Evolutionary conservation across 2,797 vertebrate genomes (phyloP).

Genomic region (Falco cherrug): DNA sequence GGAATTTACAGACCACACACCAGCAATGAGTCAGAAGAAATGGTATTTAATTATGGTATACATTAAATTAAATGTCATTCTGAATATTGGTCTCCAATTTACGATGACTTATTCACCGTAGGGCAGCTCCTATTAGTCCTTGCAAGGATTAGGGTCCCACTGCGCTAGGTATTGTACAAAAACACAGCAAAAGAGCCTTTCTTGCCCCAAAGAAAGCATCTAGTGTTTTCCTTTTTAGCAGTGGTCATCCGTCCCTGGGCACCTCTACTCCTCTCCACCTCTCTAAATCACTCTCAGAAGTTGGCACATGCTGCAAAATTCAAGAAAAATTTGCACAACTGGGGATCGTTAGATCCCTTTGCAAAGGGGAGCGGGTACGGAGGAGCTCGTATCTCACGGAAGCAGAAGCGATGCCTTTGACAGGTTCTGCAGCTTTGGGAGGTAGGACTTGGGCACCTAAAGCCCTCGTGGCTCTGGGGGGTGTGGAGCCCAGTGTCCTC

Average conservation of each 20-base stretch:
- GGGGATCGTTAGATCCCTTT: neutral
- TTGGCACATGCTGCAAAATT: neutral
- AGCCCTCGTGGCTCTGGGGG: neutral
- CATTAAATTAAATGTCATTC: conserved; percentile 61
- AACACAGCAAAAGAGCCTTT: neutral
- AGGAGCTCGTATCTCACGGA: neutral
- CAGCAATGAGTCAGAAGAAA: conserved; percentile 3
- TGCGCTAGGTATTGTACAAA: neutral
- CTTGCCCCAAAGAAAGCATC: neutral
- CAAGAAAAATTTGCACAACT: neutral
- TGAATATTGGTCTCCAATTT: neutral
- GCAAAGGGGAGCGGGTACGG: neutral
- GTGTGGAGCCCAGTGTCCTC: neutral
- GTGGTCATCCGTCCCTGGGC: neutral
- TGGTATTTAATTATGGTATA: conserved; percentile 63
- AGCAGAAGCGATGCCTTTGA: neutral
- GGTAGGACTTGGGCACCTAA: neutral
- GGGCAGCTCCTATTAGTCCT: neutral
- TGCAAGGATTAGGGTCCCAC: neutral
- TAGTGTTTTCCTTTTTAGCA: neutral
- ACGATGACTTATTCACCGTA: neutral
- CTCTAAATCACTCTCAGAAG: neutral
- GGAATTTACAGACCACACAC: neutral
- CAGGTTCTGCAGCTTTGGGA: neutral
- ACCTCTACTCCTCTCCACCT: neutral